phyloP scores from a whole-genome alignment of 1,140 invertebrate species.

The Pantala flavescens region DNA sequence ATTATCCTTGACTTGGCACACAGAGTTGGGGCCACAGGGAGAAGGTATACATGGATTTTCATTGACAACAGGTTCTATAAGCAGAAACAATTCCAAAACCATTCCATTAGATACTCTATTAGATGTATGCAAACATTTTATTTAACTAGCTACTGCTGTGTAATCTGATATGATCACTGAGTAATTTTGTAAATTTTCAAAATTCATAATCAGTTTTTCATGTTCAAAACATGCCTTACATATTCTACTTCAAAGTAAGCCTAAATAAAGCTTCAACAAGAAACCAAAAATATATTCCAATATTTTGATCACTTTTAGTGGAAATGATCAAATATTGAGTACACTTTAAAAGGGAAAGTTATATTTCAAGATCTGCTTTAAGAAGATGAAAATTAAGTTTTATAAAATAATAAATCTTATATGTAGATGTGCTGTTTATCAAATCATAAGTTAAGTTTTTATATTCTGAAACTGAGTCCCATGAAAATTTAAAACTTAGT shows the following conservation, averaged over 20 bases:
- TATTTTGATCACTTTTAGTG: too few relatives aligned
- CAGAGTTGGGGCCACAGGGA: conserved; percentile 68
- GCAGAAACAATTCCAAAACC: background rate
- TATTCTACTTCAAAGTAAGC: too few relatives aligned
- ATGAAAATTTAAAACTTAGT: background rate
- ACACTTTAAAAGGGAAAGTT: too few relatives aligned
- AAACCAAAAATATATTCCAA: too few relatives aligned
- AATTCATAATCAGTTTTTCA: background rate
- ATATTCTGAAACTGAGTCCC: background rate
- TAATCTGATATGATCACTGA: background rate
- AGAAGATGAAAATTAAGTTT: too few relatives aligned
- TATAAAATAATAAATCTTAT: too few relatives aligned
- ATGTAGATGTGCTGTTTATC: too few relatives aligned
- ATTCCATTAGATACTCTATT: background rate
- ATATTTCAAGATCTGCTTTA: too few relatives aligned
- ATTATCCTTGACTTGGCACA: conserved; percentile 33
- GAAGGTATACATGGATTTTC: conserved; percentile 71
- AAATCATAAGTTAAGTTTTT: too few relatives aligned
- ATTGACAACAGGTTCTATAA: background rate
- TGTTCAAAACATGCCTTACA: background rate
- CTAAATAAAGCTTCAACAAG: too few relatives aligned
- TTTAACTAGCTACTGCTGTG: too few relatives aligned
- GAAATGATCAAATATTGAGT: too few relatives aligned
- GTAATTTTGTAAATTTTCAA: background rate
- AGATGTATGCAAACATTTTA: background rate